Base-by-base conservation (phyloP, 1,140 invertebrate species). In the Drosophila sp. region DNA sequence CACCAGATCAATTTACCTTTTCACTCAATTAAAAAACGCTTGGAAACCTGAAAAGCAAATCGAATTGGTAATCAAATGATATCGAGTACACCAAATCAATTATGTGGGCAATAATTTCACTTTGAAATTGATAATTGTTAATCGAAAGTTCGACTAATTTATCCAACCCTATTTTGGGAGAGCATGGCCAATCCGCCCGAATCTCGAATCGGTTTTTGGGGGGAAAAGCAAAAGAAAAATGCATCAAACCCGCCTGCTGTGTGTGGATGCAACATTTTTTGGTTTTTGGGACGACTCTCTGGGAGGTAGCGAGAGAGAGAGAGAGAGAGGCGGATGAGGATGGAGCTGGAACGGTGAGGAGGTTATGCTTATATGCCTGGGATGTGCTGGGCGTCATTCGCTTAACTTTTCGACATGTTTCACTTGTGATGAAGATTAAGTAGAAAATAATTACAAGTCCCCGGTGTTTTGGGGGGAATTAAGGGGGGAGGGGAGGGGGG, bases 381-480 rank as follows among this genome's bases (percentile, higher is more conserved):
- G 44, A 65, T 78, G 17, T 17, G 80, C 74, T 79, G 47, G 63
- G 84, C 83, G 73, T 77, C 83, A 87, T 89, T 76, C 83, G 84
- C 84, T 87, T 89, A 87, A 80, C 66, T 87, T 89, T 87, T 87
- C 83, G 83, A 87, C 83, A 89, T 87, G 80, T 87, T 89, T 87
- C 73, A 67, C 84, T 80, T 87, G 76, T 87, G 84, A 87, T 87
- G 84, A 87, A 87, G 84, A 87, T 87, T 87, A 87, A 87, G 84
- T 87, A 87, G 84, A 87, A 87, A 87, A 87, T 87, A 87, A 87
- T 87, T 87, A 87, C 84, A 89, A 84, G 72, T 76, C 73, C 29
- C n/a, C 40, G 25, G 50, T 50, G 30, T 35, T 35, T 33, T 25
- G 29, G 61, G n/a, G 47, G 60, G 70, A 60, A 56, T 74, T 10